Evolutionary conservation across 23 tunicate genomes (phyloP).

Genomic region (Halocynthia aurantium): DNA sequence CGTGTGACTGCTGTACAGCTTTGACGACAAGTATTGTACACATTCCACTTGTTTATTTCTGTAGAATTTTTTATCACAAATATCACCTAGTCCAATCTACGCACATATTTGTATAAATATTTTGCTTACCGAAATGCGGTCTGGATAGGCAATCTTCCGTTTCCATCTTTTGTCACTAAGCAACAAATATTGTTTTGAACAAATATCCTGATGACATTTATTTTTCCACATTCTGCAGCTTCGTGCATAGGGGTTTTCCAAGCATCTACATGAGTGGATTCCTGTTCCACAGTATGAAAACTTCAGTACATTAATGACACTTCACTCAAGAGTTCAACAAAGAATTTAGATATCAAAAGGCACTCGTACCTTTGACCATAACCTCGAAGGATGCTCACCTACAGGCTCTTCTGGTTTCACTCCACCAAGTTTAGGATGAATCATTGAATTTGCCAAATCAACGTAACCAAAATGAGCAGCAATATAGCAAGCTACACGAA

Average conservation of each 20-base stretch:
- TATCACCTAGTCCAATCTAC: background rate
- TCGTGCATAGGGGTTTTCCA: conserved; percentile 90
- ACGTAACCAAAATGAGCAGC: conserved; percentile 77
- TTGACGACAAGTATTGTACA: conserved; percentile 59
- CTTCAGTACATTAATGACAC: background rate
- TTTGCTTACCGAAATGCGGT: conserved; percentile 44
- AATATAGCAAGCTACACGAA: conserved; percentile 69
- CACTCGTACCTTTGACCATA: conserved; percentile 51
- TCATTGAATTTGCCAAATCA: conserved; percentile 72
- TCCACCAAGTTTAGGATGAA: conserved; percentile 60
- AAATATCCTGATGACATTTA: conserved; percentile 68
- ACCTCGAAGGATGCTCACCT: conserved; percentile 67
- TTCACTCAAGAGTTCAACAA: background rate
- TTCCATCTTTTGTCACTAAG: conserved; percentile 53
- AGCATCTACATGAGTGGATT: conserved; percentile 51
- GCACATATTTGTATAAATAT: background rate
- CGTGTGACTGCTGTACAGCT: conserved; percentile 79
- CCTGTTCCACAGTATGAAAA: conserved; percentile 11
- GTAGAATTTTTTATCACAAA: background rate
- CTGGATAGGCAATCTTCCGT: conserved; percentile 67
- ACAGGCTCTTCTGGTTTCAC: conserved; percentile 84
- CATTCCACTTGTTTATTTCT: conserved; percentile 62
- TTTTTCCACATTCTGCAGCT: conserved; percentile 70
- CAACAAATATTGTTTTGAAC: conserved; percentile 76
- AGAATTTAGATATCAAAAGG: background rate